Evolutionary conservation across 2,888 invertebrate genomes (phyloP).

Genomic region (Agrilus cyanescens): DNA sequence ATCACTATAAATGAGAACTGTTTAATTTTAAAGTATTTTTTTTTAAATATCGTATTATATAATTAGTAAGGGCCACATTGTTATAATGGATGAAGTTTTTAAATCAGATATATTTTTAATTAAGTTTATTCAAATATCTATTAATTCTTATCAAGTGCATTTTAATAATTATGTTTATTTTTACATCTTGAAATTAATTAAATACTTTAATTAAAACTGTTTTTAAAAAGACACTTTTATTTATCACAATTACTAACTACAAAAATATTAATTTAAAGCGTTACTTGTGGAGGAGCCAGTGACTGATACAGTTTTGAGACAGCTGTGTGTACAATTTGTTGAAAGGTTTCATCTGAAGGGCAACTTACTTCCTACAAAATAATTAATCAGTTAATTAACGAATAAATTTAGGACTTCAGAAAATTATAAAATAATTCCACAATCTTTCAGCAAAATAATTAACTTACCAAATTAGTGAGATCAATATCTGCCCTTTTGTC

Average conservation of each 20-base stretch:
- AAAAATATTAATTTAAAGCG: too few relatives aligned
- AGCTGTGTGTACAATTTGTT: conserved; percentile 76
- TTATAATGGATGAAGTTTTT: background rate
- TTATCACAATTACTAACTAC: too few relatives aligned
- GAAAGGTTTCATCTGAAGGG: conserved; percentile 65
- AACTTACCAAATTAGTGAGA: conserved; percentile 57
- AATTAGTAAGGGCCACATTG: background rate
- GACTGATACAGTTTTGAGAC: conserved; percentile 76
- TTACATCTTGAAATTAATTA: too few relatives aligned
- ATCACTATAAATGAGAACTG: conserved; percentile 39
- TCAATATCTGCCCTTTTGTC: conserved; percentile 79
- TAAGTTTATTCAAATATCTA: too few relatives aligned
- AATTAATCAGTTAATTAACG: conserved; percentile 8
- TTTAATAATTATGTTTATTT: too few relatives aligned
- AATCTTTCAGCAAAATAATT: background rate
- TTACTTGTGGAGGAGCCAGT: conserved; percentile 46
- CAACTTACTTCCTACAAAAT: conserved; percentile 63
- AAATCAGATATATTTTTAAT: too few relatives aligned
- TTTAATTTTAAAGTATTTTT: background rate
- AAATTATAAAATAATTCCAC: background rate
- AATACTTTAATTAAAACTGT: too few relatives aligned
- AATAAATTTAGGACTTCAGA: background rate
- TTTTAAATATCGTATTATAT: background rate
- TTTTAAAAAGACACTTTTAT: too few relatives aligned
- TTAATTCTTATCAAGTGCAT: too few relatives aligned